Conservation (phyloP, 2,888 invertebrate species). For the Heliconius aoede region DNA sequence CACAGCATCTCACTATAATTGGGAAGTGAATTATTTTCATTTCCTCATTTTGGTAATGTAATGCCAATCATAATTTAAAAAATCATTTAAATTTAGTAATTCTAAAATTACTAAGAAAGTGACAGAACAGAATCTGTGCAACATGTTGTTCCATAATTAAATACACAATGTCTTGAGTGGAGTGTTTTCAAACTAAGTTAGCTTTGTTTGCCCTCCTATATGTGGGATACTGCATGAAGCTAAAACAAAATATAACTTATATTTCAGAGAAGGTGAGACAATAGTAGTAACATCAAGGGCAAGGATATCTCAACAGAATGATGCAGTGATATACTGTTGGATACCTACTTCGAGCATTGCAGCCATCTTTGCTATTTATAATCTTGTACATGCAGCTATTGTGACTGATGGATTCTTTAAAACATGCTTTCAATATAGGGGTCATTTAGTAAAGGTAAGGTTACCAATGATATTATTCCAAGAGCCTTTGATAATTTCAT, state of each 20-base stretch:
- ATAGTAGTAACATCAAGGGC: conserved; percentile 86
- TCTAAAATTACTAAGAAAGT: too few relatives aligned
- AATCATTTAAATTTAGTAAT: too few relatives aligned
- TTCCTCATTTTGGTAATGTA: too few relatives aligned
- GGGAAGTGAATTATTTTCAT: too few relatives aligned
- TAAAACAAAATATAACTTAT: not conserved
- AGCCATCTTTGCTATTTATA: conserved; percentile 85
- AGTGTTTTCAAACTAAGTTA: too few relatives aligned
- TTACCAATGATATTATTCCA: not conserved
- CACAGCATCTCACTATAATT: too few relatives aligned
- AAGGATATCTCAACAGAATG: conserved; percentile 82
- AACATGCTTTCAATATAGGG: conserved; percentile 90
- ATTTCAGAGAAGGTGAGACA: conserved; percentile 86
- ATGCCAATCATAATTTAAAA: too few relatives aligned
- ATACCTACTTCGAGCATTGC: conserved; percentile 86
- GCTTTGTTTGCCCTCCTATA: not conserved
- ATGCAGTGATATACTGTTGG: conserved; percentile 87
- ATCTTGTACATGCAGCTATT: conserved; percentile 87
- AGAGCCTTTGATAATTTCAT: too few relatives aligned
- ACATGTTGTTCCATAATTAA: too few relatives aligned
- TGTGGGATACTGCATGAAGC: not conserved
- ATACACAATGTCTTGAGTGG: too few relatives aligned
- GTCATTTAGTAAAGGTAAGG: conserved; percentile 84
- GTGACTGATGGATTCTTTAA: conserved; percentile 88
- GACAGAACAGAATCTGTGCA: too few relatives aligned